phyloP scores from a whole-genome alignment of 2,113 vertebrate genomes.

The Menura novaehollandiae region DNA sequence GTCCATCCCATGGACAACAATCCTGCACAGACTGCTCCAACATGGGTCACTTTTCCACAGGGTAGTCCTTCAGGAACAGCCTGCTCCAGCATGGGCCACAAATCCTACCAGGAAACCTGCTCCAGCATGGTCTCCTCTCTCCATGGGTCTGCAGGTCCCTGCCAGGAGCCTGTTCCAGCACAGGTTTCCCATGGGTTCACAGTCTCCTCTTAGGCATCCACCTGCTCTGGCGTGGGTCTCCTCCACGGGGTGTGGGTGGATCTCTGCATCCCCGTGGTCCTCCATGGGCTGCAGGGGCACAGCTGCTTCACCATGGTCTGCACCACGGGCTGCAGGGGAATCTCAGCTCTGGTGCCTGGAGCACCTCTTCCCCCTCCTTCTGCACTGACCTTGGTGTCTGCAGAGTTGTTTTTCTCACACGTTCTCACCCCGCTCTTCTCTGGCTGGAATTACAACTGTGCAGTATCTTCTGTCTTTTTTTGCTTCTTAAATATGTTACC shows the following conservation, averaged over 20 bases:
- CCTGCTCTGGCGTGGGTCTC: not conserved
- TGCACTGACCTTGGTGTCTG: not conserved
- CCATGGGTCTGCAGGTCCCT: not conserved
- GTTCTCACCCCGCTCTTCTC: not conserved
- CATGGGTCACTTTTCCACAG: not conserved
- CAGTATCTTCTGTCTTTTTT: not conserved
- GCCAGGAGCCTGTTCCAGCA: not conserved
- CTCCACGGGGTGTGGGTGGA: not conserved
- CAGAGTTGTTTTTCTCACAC: not conserved
- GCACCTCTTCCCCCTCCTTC: rapidly evolving
- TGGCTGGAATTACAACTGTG: not conserved
- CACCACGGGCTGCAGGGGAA: rapidly evolving
- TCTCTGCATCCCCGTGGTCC: not conserved
- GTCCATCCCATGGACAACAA: not conserved
- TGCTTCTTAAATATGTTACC: not conserved
- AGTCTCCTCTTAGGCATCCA: not conserved
- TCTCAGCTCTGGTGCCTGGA: rapidly evolving
- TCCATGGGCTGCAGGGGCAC: not conserved
- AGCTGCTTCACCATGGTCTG: not conserved
- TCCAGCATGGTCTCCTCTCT: not conserved
- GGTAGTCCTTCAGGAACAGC: not conserved
- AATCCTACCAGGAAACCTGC: rapidly evolving
- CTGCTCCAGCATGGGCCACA: not conserved
- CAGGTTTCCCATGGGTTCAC: rapidly evolving
- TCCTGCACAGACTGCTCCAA: not conserved